Percentiles rank a stretch among this genome's conserved stretches.
phyloP scores from a whole-genome alignment of 2,113 vertebrate species.

The Telmatochromis sp. region DNA sequence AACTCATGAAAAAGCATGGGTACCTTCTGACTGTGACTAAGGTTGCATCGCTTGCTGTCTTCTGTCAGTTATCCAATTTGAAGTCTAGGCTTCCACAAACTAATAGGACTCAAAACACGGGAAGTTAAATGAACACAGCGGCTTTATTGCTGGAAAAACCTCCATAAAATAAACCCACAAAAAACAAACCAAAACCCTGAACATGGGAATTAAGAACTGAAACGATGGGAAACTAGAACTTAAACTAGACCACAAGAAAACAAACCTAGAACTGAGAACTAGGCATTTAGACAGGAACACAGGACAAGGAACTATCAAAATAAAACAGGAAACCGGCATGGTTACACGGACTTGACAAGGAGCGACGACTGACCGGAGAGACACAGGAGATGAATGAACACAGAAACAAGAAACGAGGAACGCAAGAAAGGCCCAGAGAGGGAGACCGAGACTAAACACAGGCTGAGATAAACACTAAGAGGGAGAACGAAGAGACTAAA shows the following conservation, averaged over 20 bases:
- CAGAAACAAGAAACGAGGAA: not conserved
- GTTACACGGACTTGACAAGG: accelerated
- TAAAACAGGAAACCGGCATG: not conserved
- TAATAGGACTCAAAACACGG: not conserved
- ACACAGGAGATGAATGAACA: not conserved
- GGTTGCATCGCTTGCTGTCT: not conserved
- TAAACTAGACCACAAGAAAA: not conserved
- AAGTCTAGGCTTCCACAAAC: not conserved
- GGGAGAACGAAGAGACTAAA: not conserved
- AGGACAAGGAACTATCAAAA: not conserved
- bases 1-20: not conserved
- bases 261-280: not conserved
- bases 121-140: not conserved
- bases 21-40: not conserved
- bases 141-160: not conserved
- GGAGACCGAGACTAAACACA: not conserved
- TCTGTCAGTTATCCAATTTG: not conserved
- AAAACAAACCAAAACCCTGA: not conserved
- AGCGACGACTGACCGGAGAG: not conserved
- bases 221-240: not conserved
- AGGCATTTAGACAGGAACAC: not conserved
- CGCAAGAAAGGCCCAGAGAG: not conserved
- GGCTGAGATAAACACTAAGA: not conserved
- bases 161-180: not conserved
- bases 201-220: not conserved